Evolutionary conservation across 1,140 invertebrate genomes (phyloP).

Genomic region (Belonocnema kinseyi): DNA sequence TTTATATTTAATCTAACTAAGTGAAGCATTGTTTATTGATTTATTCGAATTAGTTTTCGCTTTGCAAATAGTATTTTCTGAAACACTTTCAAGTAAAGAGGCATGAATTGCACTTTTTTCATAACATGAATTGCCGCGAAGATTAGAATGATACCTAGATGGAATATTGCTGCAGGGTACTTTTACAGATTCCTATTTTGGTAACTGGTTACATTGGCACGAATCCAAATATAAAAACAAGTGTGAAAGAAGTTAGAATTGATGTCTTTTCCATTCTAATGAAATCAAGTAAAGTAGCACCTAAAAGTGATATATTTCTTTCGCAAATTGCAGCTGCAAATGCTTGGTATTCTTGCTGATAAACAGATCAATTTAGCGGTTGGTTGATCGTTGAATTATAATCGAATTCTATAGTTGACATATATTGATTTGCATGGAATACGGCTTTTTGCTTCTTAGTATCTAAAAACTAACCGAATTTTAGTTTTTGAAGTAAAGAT

Average conservation of each 20-base stretch:
- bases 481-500: background rate
- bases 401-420: constrained; percentile 5
- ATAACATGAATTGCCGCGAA: constrained; percentile 1
- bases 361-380: constrained; percentile 18
- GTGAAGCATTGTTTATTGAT: background rate
- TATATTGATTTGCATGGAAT: background rate
- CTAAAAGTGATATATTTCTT: background rate
- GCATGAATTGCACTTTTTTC: constrained; percentile 19
- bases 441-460: background rate
- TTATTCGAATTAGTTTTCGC: background rate
- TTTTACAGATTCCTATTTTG: constrained; percentile 16
- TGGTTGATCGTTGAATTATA: constrained; percentile 18
- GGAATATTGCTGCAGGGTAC: constrained; percentile 22
- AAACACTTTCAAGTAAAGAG: constrained; percentile 3
- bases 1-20: too few relatives aligned
- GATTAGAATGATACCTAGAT: constrained; percentile 7
- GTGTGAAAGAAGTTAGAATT: constrained; percentile 18
- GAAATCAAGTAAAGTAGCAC: background rate
- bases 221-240: constrained; percentile 20
- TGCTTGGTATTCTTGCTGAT: background rate
- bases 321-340: background rate
- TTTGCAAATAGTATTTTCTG: background rate
- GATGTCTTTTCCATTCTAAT: constrained; percentile 8
- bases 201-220: constrained; percentile 23
- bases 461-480: background rate